Percentiles rank a stretch among this genome's conserved stretches.
These are phyloP conservation scores for Thereuonema tuberculata DNA, from an alignment of 1,140 invertebrate species.

Conservation along the genomic window DNA sequence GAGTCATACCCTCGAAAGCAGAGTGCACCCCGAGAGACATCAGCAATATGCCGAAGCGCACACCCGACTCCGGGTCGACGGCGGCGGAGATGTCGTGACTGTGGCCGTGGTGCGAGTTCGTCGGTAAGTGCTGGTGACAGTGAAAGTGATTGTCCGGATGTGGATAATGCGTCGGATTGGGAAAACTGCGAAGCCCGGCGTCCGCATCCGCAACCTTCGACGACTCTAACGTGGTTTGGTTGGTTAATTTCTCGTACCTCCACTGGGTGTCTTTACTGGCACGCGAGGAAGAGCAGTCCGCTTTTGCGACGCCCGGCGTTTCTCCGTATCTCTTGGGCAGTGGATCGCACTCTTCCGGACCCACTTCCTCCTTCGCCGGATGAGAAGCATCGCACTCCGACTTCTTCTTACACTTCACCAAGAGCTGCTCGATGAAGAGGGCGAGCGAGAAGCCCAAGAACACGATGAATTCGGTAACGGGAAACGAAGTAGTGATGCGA, in stretches of 20 bases:
- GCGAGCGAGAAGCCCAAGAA: constrained; percentile 26
- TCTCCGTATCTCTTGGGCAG: not conserved
- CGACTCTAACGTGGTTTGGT: not conserved
- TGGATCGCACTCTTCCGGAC: not conserved
- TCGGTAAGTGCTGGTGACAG: not conserved
- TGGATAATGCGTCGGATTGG: not conserved
- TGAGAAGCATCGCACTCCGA: not conserved
- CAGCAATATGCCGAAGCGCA: constrained; percentile 28
- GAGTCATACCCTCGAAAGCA: constrained; percentile 34
- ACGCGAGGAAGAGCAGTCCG: not conserved
- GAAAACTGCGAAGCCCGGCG: not conserved
- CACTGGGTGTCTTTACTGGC: not conserved
- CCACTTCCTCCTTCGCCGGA: not conserved
- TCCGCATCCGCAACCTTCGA: not conserved
- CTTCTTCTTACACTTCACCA: constrained; percentile 9
- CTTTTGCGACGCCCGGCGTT: not conserved
- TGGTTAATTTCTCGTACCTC: not conserved
- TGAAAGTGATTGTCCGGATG: not conserved
- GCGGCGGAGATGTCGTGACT: constrained; percentile 1
- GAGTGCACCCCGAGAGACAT: constrained; percentile 34
- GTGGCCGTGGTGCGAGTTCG: not conserved
- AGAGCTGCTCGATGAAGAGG: constrained; percentile 21
- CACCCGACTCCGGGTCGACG: not conserved
- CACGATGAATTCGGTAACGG: constrained; percentile 23
- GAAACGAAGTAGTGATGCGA: constrained; percentile 15